Base-by-base conservation (phyloP, 2,888 invertebrate species). In the Nineta flava region DNA sequence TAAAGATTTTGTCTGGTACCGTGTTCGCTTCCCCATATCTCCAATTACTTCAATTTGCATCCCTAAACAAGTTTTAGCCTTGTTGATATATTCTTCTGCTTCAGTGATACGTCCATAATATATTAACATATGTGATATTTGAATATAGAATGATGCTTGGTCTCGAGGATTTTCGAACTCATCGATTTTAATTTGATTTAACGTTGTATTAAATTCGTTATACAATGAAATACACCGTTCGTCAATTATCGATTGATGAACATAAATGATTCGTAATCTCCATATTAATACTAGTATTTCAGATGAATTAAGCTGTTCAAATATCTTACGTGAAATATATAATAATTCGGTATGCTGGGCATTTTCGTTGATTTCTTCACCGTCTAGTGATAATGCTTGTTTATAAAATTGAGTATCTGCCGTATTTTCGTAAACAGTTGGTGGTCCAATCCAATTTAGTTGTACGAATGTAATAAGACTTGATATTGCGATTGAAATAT, bases 21-120 rank as follows among this genome's bases (percentile, higher is more conserved):
- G 84, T 9, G 97, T 97, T 53, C 96, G 76, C 62, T 87, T 86
- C 0, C 96, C 96, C 55, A 96, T 67, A 34, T 84, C 77, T 56
- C 92, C 88, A 70, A 71, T 63, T 4, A 92, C 72, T 57, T 80
- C 74, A 41, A 90, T 67, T 43, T 75, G 74, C 41, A 94, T 64
- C 5, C 80, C 77, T 26, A 85, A 70, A 40, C 77, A 62, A 42
- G 76, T 69, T 54, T 75, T 72, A 0, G 87, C 83, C 44, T 70
- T 69, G 6, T 72, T 65, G 49, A 93, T 69, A 59, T 82, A 75
- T 52, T 80, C 75, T 49, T 82, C 79, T 0, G 83, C 79, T 57
- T 77, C 76, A 38, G 77, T 75, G 12, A 86, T 75, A 56, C 87
- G 78, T 55, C 81, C 81, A 63, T 84, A 92, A 48, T 79, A 68